Evolutionary conservation across 2,888 invertebrate genomes (phyloP), one percentile per base, ranked within the genome.

Genomic region (Nomada fucata): DNA sequence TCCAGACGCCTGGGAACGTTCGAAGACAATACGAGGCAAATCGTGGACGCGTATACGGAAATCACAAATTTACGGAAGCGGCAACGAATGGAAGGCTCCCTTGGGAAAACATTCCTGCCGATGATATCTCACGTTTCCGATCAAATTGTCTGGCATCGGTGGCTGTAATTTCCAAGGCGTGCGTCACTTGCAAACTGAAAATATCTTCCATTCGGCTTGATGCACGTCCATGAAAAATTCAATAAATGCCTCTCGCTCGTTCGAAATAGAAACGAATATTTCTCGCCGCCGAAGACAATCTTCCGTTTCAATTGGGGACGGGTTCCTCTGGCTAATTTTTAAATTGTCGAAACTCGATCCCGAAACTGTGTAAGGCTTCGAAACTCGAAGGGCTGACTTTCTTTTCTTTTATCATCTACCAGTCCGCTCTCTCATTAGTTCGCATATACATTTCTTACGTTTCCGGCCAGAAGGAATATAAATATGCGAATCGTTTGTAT

Each of bases 401-500:
- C 23, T 23, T 23, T 23, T 23, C 23, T 1, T 23, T 23, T 23
- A 23, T 1, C 23, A 23, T 23, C 23, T 96, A 91, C 96, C 95
- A 59, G 97, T 95, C 87, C 98, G 95, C 91, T 97, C 97, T 84
- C 96, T 95, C 86, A 96, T 94, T 20, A 96, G 93, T 65, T 94
- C 94, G 72, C 94, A 94, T 53, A 95, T 84, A 90, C 95, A 96
- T 75, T 94, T 94, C 60, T 92, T 93, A 88, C 94, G 95, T 86
- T 95, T 95, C 53, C 67, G 84, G 85, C 87, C 86, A 42, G 20
- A 69, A 80, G 44, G 53, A 63, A 70, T 61, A 44, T 13, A 65
- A 26, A 26, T 26, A 26, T 26, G 26, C 0, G 72, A 53, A 2
- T 61, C 55, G 42, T 26, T n/a, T 42, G 18, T 13, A 23, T 52